phyloP scores from a whole-genome alignment of 2,888 invertebrate species.

The Alloscopus bannaensis region DNA sequence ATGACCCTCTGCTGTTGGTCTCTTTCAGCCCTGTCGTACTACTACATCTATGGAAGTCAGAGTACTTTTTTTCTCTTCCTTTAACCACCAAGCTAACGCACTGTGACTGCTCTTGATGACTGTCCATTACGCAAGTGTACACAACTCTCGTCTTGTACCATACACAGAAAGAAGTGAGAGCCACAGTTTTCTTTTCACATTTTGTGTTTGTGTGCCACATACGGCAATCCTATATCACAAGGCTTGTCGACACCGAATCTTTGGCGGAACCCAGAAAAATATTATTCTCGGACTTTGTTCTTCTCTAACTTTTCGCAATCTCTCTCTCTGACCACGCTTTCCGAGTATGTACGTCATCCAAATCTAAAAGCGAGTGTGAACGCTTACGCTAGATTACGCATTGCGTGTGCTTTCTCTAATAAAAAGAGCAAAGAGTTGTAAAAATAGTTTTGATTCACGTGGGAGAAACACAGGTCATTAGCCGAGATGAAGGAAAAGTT shows the following conservation, averaged over 20 bases:
- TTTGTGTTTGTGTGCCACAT: constrained; percentile 2
- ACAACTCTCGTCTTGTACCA: constrained; percentile 1
- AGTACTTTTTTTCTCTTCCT: no score
- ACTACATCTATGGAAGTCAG: no score
- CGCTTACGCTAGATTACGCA: no score
- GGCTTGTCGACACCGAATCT: neutral
- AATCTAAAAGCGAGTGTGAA: no score
- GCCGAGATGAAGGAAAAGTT: constrained; percentile 28
- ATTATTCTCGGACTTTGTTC: neutral
- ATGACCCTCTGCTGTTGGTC: constrained; percentile 32
- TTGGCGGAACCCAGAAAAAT: neutral
- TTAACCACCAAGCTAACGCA: constrained; percentile 6
- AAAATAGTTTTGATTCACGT: constrained; percentile 38
- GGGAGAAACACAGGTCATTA: constrained; percentile 65
- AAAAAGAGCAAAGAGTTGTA: constrained; percentile 12
- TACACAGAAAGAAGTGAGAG: no score
- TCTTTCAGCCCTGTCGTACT: neutral
- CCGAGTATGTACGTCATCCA: no score
- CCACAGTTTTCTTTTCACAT: no score
- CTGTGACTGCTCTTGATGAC: constrained; percentile 28
- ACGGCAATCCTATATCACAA: constrained; percentile 11
- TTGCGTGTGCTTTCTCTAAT: constrained; percentile 30
- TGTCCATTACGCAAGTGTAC: constrained; percentile 35
- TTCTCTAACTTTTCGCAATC: constrained; percentile 16
- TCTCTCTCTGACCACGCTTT: neutral